Percentiles rank a stretch among this genome's conserved stretches.
These are phyloP conservation scores for Melanchra persicariae DNA, from an alignment of 2,888 invertebrate species.

Conservation along the genomic window DNA sequence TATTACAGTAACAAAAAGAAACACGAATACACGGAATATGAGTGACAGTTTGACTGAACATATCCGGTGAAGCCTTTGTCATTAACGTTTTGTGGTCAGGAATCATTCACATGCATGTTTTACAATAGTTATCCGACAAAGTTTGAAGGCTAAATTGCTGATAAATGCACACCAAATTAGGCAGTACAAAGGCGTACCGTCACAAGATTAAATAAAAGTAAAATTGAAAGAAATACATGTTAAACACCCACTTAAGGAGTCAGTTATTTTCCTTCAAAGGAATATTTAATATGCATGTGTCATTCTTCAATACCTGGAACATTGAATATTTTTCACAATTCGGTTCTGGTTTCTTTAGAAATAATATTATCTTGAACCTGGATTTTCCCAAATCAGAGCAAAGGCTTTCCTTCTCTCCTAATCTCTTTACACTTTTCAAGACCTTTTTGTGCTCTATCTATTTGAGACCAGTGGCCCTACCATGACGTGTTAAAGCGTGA, in stretches of 20 bases:
- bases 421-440: neutral
- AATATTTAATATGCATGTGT: conserved; percentile 14
- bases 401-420: neutral
- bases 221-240: conserved; percentile 31
- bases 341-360: no score
- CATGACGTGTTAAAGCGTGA: no score
- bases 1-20: conserved; percentile 22
- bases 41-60: conserved; percentile 57
- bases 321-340: neutral
- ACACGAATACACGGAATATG: conserved; percentile 32
- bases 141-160: conserved; percentile 53
- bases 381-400: neutral
- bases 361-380: neutral
- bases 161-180: conserved; percentile 46
- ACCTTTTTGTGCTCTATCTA: neutral
- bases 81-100: conserved; percentile 59
- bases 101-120: conserved; percentile 67
- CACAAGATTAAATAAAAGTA: conserved; percentile 8
- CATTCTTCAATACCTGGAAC: neutral
- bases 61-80: conserved; percentile 66
- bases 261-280: conserved; percentile 12
- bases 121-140: conserved; percentile 40
- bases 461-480: neutral
- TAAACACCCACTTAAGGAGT: conserved; percentile 33
- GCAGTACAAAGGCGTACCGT: conserved; percentile 22